These are phyloP conservation scores for Cheilosia impressa DNA, from an alignment of 2,888 invertebrate genomes.

Conservation along the genomic window DNA sequence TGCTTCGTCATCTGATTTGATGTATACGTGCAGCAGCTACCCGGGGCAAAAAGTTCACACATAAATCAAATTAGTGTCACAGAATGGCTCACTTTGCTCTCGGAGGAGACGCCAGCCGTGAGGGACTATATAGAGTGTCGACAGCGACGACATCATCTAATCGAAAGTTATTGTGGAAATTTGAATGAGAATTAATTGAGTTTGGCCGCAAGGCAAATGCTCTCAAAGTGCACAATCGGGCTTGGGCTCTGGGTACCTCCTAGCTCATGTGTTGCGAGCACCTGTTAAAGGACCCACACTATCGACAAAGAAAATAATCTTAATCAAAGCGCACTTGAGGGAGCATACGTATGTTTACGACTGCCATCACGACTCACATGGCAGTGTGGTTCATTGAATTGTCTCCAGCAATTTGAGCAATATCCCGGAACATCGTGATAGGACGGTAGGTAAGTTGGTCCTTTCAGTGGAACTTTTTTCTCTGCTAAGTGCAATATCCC, in stretches of 20 bases:
- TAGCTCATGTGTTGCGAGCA: slow-evolving; percentile 26
- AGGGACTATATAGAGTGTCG: slow-evolving; percentile 47
- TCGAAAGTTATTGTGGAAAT: slow-evolving; percentile 74
- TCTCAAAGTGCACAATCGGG: slow-evolving; percentile 21
- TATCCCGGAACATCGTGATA: slow-evolving; percentile 39
- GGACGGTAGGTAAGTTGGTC: slow-evolving; percentile 40
- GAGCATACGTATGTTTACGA: slow-evolving; percentile 29
- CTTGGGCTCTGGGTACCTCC: background rate
- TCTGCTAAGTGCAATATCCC: slow-evolving; percentile 53
- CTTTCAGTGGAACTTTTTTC: slow-evolving; percentile 27
- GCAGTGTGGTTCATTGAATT: slow-evolving; percentile 62
- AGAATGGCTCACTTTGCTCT: slow-evolving; percentile 70
- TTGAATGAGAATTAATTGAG: slow-evolving; percentile 75
- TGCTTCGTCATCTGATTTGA: slow-evolving; percentile 69
- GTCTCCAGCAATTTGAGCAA: slow-evolving; percentile 54
- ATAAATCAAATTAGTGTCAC: slow-evolving; percentile 75
- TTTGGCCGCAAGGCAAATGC: slow-evolving; percentile 68
- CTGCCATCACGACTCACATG: slow-evolving; percentile 41
- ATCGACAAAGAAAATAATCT: slow-evolving; percentile 54
- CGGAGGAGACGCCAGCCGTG: slow-evolving; percentile 46
- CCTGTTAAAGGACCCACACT: slow-evolving; percentile 46
- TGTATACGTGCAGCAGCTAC: slow-evolving; percentile 64
- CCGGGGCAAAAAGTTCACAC: slow-evolving; percentile 71
- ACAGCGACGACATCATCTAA: slow-evolving; percentile 66
- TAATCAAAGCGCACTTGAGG: slow-evolving; percentile 53